Conservation (phyloP, 2,797 vertebrate species). For the Micromesistius poutassou region DNA sequence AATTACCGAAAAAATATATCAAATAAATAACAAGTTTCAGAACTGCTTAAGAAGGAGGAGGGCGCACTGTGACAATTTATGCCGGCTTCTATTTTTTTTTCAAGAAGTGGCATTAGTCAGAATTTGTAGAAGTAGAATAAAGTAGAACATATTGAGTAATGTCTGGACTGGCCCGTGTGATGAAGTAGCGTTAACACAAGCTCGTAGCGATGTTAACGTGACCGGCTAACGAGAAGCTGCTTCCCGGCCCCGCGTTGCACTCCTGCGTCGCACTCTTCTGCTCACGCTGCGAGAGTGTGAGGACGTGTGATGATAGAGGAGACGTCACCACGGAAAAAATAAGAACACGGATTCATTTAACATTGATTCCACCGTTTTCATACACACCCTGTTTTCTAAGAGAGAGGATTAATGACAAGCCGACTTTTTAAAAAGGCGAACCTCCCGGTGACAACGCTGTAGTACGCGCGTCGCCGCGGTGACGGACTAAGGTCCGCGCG, state of each 20-base stretch:
- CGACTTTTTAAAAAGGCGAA: background rate
- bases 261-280: background rate
- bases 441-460: no score
- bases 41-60: background rate
- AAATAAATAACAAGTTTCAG: constrained; percentile 14
- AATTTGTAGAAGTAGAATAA: background rate
- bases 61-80: background rate
- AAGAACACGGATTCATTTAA: background rate
- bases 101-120: background rate
- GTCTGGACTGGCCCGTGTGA: background rate
- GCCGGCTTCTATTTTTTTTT: background rate
- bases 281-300: background rate
- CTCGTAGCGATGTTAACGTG: no score
- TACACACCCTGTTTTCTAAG: background rate
- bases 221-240: background rate
- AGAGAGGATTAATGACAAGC: background rate
- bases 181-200: background rate
- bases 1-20: constrained; percentile 72
- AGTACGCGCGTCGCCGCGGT: background rate
- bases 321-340: background rate
- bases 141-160: background rate
- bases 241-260: no score
- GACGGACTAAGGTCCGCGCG: no score
- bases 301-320: background rate
- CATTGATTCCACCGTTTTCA: background rate